Evolutionary conservation across 2,797 vertebrate genomes (phyloP).

Genomic region (Eidolon dupreanum): DNA sequence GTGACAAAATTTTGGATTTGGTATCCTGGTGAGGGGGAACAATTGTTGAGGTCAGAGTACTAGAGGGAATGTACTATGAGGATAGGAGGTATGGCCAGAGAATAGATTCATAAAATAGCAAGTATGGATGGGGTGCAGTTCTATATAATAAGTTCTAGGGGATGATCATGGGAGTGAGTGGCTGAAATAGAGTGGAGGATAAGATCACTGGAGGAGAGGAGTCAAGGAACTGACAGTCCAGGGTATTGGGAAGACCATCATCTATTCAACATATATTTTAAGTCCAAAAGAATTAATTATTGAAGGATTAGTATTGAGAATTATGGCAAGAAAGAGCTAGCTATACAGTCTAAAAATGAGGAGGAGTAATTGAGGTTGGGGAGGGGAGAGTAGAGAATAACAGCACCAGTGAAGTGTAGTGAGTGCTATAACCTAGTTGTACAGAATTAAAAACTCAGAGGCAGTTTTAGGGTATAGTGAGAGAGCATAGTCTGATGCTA

Average conservation of each 20-base stretch:
- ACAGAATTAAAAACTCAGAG: background rate
- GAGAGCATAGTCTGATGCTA: background rate
- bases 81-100: background rate
- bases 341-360: background rate
- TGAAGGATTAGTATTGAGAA: background rate
- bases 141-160: background rate
- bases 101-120: background rate
- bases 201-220: background rate
- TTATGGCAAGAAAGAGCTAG: background rate
- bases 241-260: background rate
- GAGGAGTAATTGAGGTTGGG: background rate
- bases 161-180: background rate
- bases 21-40: background rate
- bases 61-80: background rate
- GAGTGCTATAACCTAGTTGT: background rate
- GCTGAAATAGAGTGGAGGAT: background rate
- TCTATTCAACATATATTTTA: background rate
- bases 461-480: background rate
- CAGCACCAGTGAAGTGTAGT: background rate
- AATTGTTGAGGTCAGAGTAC: background rate
- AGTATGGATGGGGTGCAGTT: background rate
- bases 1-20: background rate
- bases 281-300: background rate
- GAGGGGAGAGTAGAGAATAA: background rate
- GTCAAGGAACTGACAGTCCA: background rate